Conservation (phyloP, 2,113 vertebrate genomes). For the Prochilodus magdalenae region DNA sequence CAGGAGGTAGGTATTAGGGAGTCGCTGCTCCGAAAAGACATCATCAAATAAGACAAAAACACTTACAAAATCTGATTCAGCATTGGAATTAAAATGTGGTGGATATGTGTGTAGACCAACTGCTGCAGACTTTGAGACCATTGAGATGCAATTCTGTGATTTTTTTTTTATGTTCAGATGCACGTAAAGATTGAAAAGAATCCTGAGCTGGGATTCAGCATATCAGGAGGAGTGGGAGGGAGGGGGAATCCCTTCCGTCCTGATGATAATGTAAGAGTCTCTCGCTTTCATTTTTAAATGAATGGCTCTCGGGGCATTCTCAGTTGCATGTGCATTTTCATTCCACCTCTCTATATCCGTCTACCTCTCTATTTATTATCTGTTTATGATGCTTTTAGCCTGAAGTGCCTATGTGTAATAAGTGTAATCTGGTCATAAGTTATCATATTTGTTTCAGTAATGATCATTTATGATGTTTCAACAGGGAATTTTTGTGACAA, state of each 20-base stretch:
- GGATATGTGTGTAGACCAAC: neutral
- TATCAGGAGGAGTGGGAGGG: conserved; percentile 96
- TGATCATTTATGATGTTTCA: neutral
- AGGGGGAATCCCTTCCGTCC: conserved; percentile 96
- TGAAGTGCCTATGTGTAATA: no score
- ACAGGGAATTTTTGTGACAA: conserved; percentile 98
- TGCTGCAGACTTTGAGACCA: neutral
- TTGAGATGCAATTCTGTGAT: conserved; percentile 29
- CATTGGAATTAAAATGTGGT: neutral
- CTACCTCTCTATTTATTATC: no score
- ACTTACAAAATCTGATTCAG: neutral
- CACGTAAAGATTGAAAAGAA: conserved; percentile 94
- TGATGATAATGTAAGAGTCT: conserved; percentile 88
- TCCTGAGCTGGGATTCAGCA: conserved; percentile 98
- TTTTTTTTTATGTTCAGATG: conserved; percentile 77
- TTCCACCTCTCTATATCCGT: no score
- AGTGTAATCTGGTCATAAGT: neutral
- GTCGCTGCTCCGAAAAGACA: neutral
- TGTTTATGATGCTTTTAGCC: no score
- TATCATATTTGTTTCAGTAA: neutral
- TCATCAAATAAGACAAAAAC: neutral
- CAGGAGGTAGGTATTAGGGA: conserved; percentile 81
- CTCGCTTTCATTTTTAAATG: neutral
- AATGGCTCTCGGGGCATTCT: no score
- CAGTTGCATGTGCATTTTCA: neutral